Base-by-base conservation (phyloP, 2,888 invertebrate genomes). In the Drosophila emarginata region DNA sequence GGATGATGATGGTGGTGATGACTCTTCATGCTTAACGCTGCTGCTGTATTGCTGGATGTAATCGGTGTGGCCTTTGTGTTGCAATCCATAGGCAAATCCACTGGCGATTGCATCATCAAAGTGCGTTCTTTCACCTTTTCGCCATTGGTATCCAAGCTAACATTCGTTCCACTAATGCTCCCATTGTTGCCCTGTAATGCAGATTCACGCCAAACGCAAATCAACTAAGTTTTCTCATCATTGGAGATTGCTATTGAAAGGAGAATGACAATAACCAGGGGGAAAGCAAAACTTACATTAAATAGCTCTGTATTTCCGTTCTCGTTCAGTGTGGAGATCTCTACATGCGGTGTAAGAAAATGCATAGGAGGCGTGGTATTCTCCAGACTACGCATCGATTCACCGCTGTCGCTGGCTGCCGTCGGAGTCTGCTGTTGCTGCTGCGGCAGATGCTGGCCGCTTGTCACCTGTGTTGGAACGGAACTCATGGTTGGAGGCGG, bases 291-390 rank as follows among this genome's bases (percentile, higher is more conserved):
- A 83, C 87, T 90, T 91, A 91, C 91, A 89, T 91, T 91, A 75
- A 90, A 91, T 67, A 90, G 94, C 85, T 95, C 95, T 72, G 86
- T 73, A 73, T 95, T 95, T 78, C 96, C 96, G 72, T 95, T 95
- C 89, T 96, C 96, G 15, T 96, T 95, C 94, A 97, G 96, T 56
- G 96, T 97, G 45, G 96, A 97, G 91, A 97, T 97, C 93, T 97
- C 97, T 37, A 97, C 97, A 82, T 97, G 97, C 5, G 97, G 97
- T 39, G 97, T 97, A 45, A 97, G 93, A 90, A 97, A 97, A 91
- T 97, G 97, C 96, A 97, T 97, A 0, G 97, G 97, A 11, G 97
- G 97, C 53, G 97, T 97, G 7, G 96, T 96, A 88, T 97, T 97
- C 89, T 97, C 96, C n/a, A 95, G 94, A 0, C 96, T 96, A 64